Conservation (phyloP, 2,888 invertebrate species). For the Drosophila lutescens region DNA sequence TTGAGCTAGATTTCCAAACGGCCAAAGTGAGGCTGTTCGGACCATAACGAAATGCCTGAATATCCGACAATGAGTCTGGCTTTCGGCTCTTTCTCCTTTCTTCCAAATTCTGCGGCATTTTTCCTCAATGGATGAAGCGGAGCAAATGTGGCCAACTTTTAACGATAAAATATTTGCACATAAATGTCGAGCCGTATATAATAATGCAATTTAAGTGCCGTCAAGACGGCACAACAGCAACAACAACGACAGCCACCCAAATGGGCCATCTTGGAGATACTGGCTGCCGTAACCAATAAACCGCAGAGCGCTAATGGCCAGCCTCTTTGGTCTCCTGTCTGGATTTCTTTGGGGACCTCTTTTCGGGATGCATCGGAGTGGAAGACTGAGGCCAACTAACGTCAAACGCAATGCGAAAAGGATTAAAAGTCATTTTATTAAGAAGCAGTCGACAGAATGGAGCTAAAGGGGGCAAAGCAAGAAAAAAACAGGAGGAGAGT, state of each 20-base stretch:
- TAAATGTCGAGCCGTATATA: constrained; percentile 78
- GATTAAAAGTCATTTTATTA: constrained; percentile 80
- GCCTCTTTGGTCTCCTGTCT: constrained; percentile 12
- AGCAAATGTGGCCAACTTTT: constrained; percentile 64
- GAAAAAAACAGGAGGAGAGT: background rate
- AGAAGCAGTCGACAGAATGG: constrained; percentile 52
- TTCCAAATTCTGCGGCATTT: constrained; percentile 8
- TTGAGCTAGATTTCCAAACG: constrained; percentile 55
- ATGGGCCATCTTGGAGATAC: constrained; percentile 37
- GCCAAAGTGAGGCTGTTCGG: constrained; percentile 25
- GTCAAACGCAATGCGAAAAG: constrained; percentile 81
- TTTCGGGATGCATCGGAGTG: constrained; percentile 52
- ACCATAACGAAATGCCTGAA: constrained; percentile 31
- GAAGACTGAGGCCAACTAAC: constrained; percentile 65
- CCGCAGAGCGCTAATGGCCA: constrained; percentile 71
- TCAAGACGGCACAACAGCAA: constrained; percentile 23
- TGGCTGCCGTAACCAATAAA: constrained; percentile 70
- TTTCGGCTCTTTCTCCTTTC: constrained; percentile 9
- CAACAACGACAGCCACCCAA: constrained; percentile 22
- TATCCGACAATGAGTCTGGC: constrained; percentile 14
- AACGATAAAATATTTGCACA: constrained; percentile 79
- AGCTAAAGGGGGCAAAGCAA: constrained; percentile 3
- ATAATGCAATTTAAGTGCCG: constrained; percentile 77
- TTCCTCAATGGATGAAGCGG: constrained; percentile 35
- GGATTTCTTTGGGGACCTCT: constrained; percentile 12